Evolutionary conservation across 2,113 vertebrate species (phyloP).

Genomic region (Pelecanus crispus): DNA sequence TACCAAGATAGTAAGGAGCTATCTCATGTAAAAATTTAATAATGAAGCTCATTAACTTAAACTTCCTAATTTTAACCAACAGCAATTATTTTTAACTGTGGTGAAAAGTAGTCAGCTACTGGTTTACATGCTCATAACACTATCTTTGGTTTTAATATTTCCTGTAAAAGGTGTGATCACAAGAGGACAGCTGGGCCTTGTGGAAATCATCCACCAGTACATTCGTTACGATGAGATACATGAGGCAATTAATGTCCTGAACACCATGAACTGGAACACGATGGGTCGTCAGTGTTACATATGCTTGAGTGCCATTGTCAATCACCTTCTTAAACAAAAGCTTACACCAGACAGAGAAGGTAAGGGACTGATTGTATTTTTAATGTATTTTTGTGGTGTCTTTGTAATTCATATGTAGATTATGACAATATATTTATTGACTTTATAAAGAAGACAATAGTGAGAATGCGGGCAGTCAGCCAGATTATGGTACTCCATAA

Average conservation of each 20-base stretch:
- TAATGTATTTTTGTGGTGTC: background rate
- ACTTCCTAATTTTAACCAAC: background rate
- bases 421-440: background rate
- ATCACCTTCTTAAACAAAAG: conserved; percentile 89
- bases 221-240: conserved; percentile 77
- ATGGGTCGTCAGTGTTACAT: conserved; percentile 80
- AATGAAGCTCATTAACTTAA: background rate
- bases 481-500: background rate
- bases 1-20: background rate
- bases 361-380: conserved; percentile 35
- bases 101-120: background rate
- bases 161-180: conserved; percentile 80
- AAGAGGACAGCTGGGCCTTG: conserved; percentile 75
- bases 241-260: conserved; percentile 85
- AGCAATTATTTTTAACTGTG: background rate
- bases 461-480: background rate
- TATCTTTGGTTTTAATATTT: background rate
- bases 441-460: background rate
- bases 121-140: background rate
- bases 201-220: conserved; percentile 85
- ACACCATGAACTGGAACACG: conserved; percentile 89
- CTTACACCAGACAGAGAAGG: conserved; percentile 85
- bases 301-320: conserved; percentile 81
- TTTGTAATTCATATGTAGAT: background rate
- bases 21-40: background rate